Base-by-base conservation (phyloP, 2,113 vertebrate genomes). In the Glaucomys volans region DNA sequence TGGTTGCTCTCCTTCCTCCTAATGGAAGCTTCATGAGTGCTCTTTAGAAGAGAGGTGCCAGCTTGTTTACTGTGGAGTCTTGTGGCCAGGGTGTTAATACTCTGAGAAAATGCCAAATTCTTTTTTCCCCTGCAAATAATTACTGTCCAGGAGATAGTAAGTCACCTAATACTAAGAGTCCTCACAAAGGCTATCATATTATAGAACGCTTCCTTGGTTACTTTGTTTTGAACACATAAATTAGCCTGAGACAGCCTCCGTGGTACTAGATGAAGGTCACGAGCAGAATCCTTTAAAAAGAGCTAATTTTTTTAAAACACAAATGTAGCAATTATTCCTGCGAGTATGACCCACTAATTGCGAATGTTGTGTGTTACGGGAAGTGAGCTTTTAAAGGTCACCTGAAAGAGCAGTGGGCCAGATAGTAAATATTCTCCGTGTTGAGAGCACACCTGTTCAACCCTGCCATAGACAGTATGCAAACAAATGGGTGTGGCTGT, bases 11-110 rank as follows among this genome's bases (percentile, higher is more conserved):
- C 37, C 52, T 93, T 88, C 52, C 82, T 92, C 84, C 35, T 93
- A 90, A 50, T 91, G 94, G 92, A 84, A 95, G 81, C 62, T 26
- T 77, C 17, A 9, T 28, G 35, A 88, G 32, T 79, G 37, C 17
- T 95, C 67, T 77, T 80, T 80, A 4, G 26, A 91, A 95, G 83
- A 80, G 37, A 87, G 13, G 26, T 62, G 22, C 44, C 42, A 37
- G 44, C 47, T 91, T 96, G 52, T 93, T 93, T 90, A 72, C 66
- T 18, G 0, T 72, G 20, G 59, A 75, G 22, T 91, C 82, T 80
- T 95, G 44, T 96, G 83, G 71, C 44, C 89, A 81, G 80, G 66
- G 35, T 88, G 32, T 86, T 91, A 93, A 66, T 90, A 81, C 28
- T 64, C 10, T 32, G 47, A 71, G 77, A 66, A 89, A 93, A 79